phyloP scores from a whole-genome alignment of 2,888 invertebrate genomes.

The Caenorhabditis sp. region DNA sequence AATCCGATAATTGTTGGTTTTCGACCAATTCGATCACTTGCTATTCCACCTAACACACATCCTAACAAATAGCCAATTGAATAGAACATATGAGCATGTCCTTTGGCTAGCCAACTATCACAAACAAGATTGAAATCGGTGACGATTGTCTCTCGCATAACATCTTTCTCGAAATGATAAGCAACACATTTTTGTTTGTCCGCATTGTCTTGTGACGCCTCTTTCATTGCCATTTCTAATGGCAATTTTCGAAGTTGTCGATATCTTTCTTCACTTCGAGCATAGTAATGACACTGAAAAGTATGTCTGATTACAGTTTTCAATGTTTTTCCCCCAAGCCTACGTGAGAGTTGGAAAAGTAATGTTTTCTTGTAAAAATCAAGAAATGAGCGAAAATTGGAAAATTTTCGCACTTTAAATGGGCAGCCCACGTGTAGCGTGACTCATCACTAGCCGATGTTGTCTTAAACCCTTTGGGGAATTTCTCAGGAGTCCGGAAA shows the following conservation, averaged over 20 bases:
- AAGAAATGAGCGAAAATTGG: too few relatives aligned
- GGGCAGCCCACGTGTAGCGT: too few relatives aligned
- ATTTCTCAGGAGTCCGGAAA: too few relatives aligned
- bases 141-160: slow-evolving; percentile 70
- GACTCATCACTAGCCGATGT: too few relatives aligned
- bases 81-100: slow-evolving; percentile 71
- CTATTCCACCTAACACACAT: slow-evolving; percentile 68
- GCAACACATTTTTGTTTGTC: slow-evolving; percentile 54
- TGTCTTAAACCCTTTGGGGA: too few relatives aligned
- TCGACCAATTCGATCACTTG: slow-evolving; percentile 69
- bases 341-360: too few relatives aligned
- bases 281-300: slow-evolving; percentile 65
- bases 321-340: too few relatives aligned
- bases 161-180: slow-evolving; percentile 66
- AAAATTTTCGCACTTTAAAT: too few relatives aligned
- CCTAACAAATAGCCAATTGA: slow-evolving; percentile 70
- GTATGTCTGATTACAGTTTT: neutral
- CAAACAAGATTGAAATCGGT: slow-evolving; percentile 71
- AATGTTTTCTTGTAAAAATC: too few relatives aligned
- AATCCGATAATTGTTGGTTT: slow-evolving; percentile 71
- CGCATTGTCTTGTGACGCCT: slow-evolving; percentile 47
- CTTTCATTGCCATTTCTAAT: slow-evolving; percentile 57
- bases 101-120: slow-evolving; percentile 67
- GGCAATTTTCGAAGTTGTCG: slow-evolving; percentile 60
- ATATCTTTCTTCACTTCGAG: slow-evolving; percentile 57